These are phyloP conservation scores for Pycnonotus jocosus DNA, from an alignment of 2,113 vertebrate genomes.

Conservation along the genomic window DNA sequence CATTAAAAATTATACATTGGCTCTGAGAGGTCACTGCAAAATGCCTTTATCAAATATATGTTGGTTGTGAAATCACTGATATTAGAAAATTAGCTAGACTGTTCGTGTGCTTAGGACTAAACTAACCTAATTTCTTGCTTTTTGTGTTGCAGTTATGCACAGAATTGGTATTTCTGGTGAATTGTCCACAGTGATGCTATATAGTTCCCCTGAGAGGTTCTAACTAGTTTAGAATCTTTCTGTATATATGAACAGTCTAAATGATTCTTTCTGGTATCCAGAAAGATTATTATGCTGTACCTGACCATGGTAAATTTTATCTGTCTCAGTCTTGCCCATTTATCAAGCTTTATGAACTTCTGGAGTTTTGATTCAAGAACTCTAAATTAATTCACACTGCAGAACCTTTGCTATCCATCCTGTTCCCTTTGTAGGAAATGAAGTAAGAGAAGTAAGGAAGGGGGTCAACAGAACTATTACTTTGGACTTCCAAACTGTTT, in stretches of 20 bases:
- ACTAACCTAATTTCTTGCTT: not conserved
- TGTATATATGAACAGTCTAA: not conserved
- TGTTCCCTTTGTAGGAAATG: not conserved
- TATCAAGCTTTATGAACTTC: not conserved
- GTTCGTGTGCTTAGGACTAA: not conserved
- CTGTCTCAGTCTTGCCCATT: not conserved
- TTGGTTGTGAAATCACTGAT: not conserved
- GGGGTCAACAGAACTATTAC: not conserved
- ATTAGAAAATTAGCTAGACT: not conserved
- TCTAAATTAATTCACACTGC: not conserved
- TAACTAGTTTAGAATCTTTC: not conserved
- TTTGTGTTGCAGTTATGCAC: not conserved
- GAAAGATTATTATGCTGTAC: not conserved
- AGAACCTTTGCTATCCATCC: not conserved
- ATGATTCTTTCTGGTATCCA: not conserved
- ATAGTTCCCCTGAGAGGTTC: not conserved
- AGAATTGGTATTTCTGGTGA: not conserved
- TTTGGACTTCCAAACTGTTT: not conserved
- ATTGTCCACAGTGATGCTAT: not conserved
- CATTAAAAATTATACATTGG: not conserved
- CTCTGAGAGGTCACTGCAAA: not conserved
- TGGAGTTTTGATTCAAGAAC: not conserved
- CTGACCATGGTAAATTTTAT: not conserved
- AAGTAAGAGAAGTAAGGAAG: not conserved
- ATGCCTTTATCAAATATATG: not conserved